Conservation (phyloP, 1,140 invertebrate species). For the Dreissena rostriformis region DNA sequence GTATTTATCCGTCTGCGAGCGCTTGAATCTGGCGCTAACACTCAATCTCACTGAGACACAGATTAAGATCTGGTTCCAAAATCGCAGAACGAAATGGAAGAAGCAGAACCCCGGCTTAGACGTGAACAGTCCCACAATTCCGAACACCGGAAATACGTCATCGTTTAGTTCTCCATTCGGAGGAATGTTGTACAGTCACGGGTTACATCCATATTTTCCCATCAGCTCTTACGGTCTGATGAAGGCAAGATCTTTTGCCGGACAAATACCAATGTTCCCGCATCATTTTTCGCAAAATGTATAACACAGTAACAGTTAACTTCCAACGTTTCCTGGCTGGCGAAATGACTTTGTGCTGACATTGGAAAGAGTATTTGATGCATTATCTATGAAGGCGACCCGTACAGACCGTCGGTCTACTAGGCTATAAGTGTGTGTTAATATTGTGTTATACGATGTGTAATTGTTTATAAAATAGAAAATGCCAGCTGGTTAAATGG, state of each 20-base stretch:
- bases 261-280: conserved; percentile 42
- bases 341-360: too few species aligned
- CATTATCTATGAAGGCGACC: too few species aligned
- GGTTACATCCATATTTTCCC: conserved; percentile 54
- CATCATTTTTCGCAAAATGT: conserved; percentile 56
- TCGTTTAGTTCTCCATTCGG: conserved; percentile 20
- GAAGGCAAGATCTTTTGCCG: conserved; percentile 26
- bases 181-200: conserved; percentile 41
- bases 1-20: conserved; percentile 98
- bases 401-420: too few species aligned
- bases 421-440: too few species aligned
- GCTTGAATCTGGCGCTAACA: conserved; percentile 96
- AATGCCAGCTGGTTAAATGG: too few species aligned
- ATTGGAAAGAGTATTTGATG: too few species aligned
- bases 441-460: too few species aligned
- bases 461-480: too few species aligned
- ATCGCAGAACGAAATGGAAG: conserved; percentile 99
- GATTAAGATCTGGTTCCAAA: conserved; percentile 84
- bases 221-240: conserved; percentile 39
- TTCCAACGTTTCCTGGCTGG: too few species aligned
- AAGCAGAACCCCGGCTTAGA: conserved; percentile 99
- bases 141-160: conserved; percentile 34
- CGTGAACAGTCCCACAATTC: conserved; percentile 93
- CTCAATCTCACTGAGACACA: conserved; percentile 98
- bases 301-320: conserved; percentile 1